phyloP scores from a whole-genome alignment of 2,113 vertebrate genomes.

The Ictidomys tridecemlineatus region DNA sequence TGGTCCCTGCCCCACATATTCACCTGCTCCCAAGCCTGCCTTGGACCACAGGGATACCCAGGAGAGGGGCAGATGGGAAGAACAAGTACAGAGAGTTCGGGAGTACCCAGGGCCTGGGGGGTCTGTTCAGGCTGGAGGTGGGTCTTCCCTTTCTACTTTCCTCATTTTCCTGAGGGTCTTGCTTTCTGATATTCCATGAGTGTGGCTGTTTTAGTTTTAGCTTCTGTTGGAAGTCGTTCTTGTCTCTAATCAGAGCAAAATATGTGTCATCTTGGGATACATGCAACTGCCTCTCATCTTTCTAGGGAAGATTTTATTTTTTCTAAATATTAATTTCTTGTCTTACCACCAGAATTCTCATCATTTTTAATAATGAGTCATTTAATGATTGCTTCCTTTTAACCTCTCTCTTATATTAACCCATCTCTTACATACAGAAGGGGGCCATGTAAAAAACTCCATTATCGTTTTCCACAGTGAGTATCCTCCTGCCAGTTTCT shows the following conservation, averaged over 20 bases:
- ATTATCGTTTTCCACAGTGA: not conserved
- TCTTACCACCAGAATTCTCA: not conserved
- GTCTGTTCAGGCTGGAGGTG: not conserved
- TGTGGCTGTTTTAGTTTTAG: not conserved
- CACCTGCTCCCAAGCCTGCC: not conserved
- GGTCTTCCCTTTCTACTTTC: not conserved
- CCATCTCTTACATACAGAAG: not conserved
- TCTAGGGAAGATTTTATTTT: not conserved
- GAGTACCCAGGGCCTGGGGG: not conserved
- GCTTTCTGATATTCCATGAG: not conserved
- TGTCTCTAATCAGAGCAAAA: not conserved
- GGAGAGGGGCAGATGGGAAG: not conserved
- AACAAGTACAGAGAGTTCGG: not conserved
- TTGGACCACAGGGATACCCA: not conserved
- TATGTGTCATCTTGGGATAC: rapidly evolving
- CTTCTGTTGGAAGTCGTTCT: not conserved
- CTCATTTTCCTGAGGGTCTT: not conserved
- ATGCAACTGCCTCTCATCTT: not conserved
- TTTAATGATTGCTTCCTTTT: not conserved
- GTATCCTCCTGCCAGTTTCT: not conserved
- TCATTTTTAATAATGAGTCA: not conserved
- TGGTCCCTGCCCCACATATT: not conserved
- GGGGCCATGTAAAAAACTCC: not conserved
- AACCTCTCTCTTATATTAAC: not conserved
- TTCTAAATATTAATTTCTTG: not conserved